Evolutionary conservation across 2,888 invertebrate species (phyloP), one percentile per base, ranked within the genome.

Genomic region (Isotomurus palustris): DNA sequence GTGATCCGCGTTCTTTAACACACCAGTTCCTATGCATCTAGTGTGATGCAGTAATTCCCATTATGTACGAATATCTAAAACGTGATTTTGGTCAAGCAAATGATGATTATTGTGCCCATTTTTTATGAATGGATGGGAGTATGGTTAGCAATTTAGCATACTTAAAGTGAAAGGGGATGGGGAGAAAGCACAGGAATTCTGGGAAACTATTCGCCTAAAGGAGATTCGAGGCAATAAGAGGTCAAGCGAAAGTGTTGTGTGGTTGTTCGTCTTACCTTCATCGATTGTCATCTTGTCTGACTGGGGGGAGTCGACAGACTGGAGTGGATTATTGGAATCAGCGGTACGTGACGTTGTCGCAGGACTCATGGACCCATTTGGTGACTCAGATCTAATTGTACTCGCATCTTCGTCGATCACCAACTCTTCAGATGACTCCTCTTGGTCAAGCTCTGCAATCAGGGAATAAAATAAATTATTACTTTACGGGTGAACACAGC

Each of bases 241-340:
- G n/a, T n/a, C n/a, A n/a, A n/a, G 38, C 5, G 21, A 43, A 43
- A 43, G 24, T 10, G 40, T 6, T 6, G 10, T 8, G 6, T 10
- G 40, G 17, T 40, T 6, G 17, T 10, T 17, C 6, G 17, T 45
- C 66, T 64, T 68, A 68, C 68, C 68, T 68, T 66, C 64, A 48
- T 68, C 66, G 58, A 66, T 63, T 62, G 66, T 68, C 68, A 66
- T 58, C 61, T 60, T 68, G 62, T 68, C 64, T 61, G 63, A 62
- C 61, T 57, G 58, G 36, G 67, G 61, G 28, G 65, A 63, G 56
- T 53, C 57, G 58, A 56, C 64, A 53, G 36, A 35, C 24, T 38
- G 51, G n/a, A 49, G 49, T 28, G 49, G 49, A 32, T 22, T 29
- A 43, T 43, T 43, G 43, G 28, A 32, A 29, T 49, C 32, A 22